Evolutionary conservation across 37 sponge, comb jelly and placozoan species (phyloP).

Genomic region (Cladorhizidae sp.): DNA sequence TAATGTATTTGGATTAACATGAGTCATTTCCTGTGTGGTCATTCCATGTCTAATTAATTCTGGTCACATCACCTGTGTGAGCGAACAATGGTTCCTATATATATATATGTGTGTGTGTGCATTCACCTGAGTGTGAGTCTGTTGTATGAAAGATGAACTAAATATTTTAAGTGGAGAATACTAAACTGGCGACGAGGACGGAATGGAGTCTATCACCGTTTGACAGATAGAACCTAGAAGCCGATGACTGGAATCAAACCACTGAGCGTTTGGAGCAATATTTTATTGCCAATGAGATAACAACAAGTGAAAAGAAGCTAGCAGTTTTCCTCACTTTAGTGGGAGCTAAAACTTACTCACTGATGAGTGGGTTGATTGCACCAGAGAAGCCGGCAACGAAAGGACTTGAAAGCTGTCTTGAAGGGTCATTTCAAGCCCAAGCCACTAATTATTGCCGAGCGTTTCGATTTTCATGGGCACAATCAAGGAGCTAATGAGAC

Average conservation of each 20-base stretch:
- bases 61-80: too few species aligned
- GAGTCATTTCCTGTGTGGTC: too few species aligned
- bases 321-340: too few species aligned
- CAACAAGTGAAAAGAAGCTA: neutral
- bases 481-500: conserved; percentile 19
- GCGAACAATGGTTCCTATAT: too few species aligned
- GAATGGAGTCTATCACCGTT: neutral
- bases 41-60: too few species aligned
- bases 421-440: too few species aligned
- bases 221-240: neutral
- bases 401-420: conserved; percentile 20
- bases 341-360: conserved; percentile 15
- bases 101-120: too few species aligned
- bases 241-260: neutral
- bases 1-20: too few species aligned
- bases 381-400: conserved; percentile 14
- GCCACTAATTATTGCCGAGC: neutral
- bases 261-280: too few species aligned
- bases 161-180: neutral
- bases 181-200: conserved; percentile 13
- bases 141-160: too few species aligned
- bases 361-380: conserved; percentile 27
- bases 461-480: conserved; percentile 15
- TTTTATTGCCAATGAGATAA: conserved; percentile 15
- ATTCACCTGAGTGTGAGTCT: too few species aligned